phyloP scores from a whole-genome alignment of 2,113 vertebrate species.

The Oryzias javanicus region DNA sequence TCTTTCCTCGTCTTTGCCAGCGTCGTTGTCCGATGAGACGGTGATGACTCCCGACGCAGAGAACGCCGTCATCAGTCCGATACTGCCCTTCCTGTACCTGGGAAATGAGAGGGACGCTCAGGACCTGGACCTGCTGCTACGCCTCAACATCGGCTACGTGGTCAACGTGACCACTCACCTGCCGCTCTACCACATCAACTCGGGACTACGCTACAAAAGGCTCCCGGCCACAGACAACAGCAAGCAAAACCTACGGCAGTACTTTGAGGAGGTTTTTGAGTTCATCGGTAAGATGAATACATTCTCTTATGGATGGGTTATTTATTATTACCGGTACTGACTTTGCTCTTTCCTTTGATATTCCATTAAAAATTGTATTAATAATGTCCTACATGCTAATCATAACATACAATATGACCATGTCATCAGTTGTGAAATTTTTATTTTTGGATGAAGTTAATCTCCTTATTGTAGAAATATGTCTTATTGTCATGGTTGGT shows the following conservation, averaged over 20 bases:
- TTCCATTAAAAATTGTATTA: no score
- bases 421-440: no score
- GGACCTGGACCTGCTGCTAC: slow-evolving; percentile 79
- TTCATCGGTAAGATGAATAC: slow-evolving; percentile 78
- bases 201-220: slow-evolving; percentile 81
- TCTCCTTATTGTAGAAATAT: no score
- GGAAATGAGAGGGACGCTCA: slow-evolving; percentile 85
- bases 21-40: slow-evolving; percentile 76
- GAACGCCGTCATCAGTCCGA: slow-evolving; percentile 81
- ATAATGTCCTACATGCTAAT: no score
- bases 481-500: no score
- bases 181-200: slow-evolving; percentile 82
- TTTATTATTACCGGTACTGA: no score
- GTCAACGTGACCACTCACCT: slow-evolving; percentile 86
- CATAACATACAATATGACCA: no score
- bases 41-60: slow-evolving; percentile 82
- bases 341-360: no score
- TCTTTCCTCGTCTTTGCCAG: slow-evolving; percentile 75
- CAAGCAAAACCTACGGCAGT: slow-evolving; percentile 87
- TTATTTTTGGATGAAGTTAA: no score
- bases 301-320: neutral
- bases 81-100: slow-evolving; percentile 84
- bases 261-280: slow-evolving; percentile 87
- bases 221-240: slow-evolving; percentile 85
- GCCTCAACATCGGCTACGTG: slow-evolving; percentile 81